These are phyloP conservation scores for Champsocephalus esox DNA, from an alignment of 2,797 vertebrate genomes.

Conservation along the genomic window DNA sequence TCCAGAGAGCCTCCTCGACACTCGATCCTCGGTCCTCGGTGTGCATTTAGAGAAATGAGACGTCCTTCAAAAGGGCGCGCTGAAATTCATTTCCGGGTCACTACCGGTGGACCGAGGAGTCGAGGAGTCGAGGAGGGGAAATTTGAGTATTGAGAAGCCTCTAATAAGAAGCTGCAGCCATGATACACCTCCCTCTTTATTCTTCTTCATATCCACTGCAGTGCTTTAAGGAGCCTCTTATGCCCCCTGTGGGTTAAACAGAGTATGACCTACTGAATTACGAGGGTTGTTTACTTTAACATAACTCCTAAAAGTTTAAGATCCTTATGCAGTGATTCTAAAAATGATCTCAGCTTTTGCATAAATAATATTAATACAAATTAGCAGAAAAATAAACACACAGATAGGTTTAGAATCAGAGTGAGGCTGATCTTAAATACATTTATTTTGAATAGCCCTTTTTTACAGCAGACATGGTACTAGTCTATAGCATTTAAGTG, in stretches of 20 bases:
- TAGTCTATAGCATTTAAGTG: background rate
- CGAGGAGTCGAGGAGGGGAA: too few relatives aligned
- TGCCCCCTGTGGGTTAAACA: constrained; percentile 48
- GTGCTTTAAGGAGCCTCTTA: constrained; percentile 4
- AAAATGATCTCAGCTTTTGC: background rate
- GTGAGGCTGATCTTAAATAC: background rate
- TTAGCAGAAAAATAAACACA: background rate
- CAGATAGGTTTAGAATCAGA: too few relatives aligned
- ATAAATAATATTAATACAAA: background rate
- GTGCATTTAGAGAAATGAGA: too few relatives aligned
- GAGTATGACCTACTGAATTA: background rate
- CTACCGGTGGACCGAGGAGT: too few relatives aligned
- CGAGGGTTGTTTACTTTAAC: background rate
- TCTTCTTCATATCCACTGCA: constrained; percentile 1
- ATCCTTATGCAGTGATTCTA: background rate
- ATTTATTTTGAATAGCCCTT: background rate
- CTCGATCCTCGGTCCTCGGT: too few relatives aligned
- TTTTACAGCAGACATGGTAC: background rate
- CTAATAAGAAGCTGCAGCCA: too few relatives aligned
- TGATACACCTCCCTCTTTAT: background rate
- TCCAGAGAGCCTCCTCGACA: too few relatives aligned
- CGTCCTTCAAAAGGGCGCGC: too few relatives aligned
- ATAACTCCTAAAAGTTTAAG: background rate
- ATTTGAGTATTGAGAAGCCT: too few relatives aligned
- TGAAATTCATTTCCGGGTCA: too few relatives aligned